A percentile compares a stretch with the other conserved stretches of the same genome.
phyloP scores from a whole-genome alignment of 2,797 vertebrate genomes.

The Uromys caudimaculatus region DNA sequence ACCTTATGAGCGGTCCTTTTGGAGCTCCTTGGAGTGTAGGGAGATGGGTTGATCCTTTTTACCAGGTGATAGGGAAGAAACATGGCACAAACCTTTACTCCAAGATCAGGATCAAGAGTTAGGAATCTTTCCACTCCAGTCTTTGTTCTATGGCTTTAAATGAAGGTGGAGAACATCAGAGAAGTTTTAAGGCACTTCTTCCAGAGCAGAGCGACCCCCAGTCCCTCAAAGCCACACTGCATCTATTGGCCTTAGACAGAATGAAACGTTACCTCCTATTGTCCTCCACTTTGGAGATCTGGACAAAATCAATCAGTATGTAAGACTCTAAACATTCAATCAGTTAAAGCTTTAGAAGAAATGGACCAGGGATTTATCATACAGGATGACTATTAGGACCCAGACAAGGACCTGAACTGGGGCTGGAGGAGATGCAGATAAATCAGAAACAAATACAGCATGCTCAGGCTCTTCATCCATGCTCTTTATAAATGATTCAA shows the following conservation, averaged over 20 bases:
- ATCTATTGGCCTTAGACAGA: not conserved
- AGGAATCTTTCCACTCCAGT: not conserved
- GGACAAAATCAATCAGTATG: not conserved
- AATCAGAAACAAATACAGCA: not conserved
- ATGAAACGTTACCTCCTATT: not conserved
- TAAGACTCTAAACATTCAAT: not conserved
- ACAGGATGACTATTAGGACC: not conserved
- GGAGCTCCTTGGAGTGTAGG: not conserved
- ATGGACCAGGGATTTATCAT: not conserved
- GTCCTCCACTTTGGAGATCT: not conserved
- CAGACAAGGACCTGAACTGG: not conserved
- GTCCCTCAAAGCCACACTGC: not conserved
- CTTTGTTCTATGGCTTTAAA: not conserved
- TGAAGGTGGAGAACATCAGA: no score
- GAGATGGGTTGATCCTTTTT: not conserved
- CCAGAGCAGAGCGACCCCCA: not conserved
- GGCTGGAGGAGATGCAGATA: not conserved
- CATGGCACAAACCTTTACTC: not conserved
- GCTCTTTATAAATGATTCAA: not conserved
- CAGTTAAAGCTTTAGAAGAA: not conserved
- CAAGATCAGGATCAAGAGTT: not conserved
- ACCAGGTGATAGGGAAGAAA: not conserved
- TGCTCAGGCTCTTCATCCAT: not conserved
- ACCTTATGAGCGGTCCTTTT: not conserved
- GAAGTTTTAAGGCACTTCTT: not conserved